These are phyloP conservation scores for Platygyra sinensis DNA, from an alignment of 64 coral and sea anemone species.

Conservation along the genomic window DNA sequence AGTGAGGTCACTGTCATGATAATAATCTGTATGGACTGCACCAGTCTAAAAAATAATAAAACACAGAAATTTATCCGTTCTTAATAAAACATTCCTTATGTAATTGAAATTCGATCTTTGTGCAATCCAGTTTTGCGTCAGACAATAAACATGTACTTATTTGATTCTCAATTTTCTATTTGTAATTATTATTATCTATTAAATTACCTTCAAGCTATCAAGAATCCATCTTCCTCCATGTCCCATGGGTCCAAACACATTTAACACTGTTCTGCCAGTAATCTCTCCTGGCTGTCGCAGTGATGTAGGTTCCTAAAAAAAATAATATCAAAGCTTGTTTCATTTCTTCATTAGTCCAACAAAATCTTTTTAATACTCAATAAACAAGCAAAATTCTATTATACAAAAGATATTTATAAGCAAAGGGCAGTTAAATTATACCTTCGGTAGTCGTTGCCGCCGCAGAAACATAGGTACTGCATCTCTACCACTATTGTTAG, in stretches of 20 bases:
- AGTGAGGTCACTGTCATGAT: constrained; percentile 90
- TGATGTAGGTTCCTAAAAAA: constrained; percentile 78
- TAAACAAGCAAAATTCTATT: no score
- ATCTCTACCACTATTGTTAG: constrained; percentile 91
- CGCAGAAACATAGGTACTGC: constrained; percentile 94
- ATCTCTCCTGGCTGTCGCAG: constrained; percentile 90
- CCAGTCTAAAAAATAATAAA: constrained; percentile 70
- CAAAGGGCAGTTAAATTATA: neutral
- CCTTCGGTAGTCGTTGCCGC: constrained; percentile 85
- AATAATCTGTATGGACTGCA: constrained; percentile 92
- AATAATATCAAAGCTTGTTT: neutral
- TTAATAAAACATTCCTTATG: no score
- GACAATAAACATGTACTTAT: no score
- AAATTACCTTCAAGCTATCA: constrained; percentile 80
- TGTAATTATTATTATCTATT: no score
- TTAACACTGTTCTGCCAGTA: constrained; percentile 93
- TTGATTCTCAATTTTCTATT: no score
- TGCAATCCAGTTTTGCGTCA: no score
- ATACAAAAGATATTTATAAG: neutral
- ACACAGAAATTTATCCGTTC: neutral
- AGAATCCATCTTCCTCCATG: constrained; percentile 99
- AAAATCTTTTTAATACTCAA: neutral
- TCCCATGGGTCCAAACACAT: constrained; percentile 99
- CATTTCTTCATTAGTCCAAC: neutral
- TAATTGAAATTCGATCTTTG: no score